Evolutionary conservation across 2,888 invertebrate genomes (phyloP), one percentile per base, ranked within the genome.

Genomic region (Cheilosia grossa): DNA sequence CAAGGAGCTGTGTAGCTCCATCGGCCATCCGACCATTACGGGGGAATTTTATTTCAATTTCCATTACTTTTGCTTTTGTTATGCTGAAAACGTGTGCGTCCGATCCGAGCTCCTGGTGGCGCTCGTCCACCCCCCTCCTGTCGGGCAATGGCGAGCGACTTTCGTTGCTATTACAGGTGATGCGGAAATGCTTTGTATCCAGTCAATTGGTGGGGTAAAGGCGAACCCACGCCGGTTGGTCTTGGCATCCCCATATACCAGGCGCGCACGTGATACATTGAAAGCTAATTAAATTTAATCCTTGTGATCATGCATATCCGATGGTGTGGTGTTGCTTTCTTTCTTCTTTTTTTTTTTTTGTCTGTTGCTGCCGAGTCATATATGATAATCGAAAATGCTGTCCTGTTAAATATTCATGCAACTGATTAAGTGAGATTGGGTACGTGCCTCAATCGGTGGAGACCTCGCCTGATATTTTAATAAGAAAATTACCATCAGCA

Each of bases 221-320:
- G 40, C 27, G 21, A 47, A 54, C 9, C 61, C 56, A 64, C 10
- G 56, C 13, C 21, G 13, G 10, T 1, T 33, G 63, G 15, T 27
- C 42, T 54, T 49, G 40, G 7, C 27, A 30, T 30, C 69, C 49
- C 67, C 79, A 66, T 33, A 66, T 27, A 30, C 67, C 37, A 53
- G 27, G 51, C 69, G 51, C 69, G 70, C 81, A 87, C 87, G 87
- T 87, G 87, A 87, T 74, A 86, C 86, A 87, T 87, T 86, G 87
- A 78, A 87, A 87, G 87, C 87, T 87, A 87, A 87, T 87, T 87
- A 87, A 87, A 86, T 87, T 87, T 87, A 86, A 87, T 87, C 87
- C 77, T 69, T 61, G 79, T 85, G 85, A 81, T 85, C 85, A 81
- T 80, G 70, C 61, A 75, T 51, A 54, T 44, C 63, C 64, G 63